Base-by-base conservation (phyloP, 1,140 invertebrate species). In the Drosophila nigromelanica region DNA sequence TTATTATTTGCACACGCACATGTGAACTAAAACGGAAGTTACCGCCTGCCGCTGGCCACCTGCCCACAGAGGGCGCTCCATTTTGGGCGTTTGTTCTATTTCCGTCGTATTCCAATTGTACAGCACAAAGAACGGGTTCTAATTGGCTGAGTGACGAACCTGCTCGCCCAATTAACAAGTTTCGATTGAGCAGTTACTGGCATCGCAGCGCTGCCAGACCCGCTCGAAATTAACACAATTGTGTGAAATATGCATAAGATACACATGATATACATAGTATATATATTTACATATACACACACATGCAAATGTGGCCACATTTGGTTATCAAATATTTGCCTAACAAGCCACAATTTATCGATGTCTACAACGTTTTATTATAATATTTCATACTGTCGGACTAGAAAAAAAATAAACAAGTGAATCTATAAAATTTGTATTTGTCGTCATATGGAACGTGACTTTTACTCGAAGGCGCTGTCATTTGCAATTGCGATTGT, bases 101-200 rank as follows among this genome's bases (percentile, higher is more conserved):
- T 73, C 70, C 70, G 70, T 68, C 68, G 27, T 50, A 67, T 72
- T 67, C 52, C 54, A 67, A 72, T 67, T 67, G 63, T 47, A 72
- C 45, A 40, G 37, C 14, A 58, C 62, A 72, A 72, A 48, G 35
- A 67, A 55, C 64, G 68, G 68, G 63, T 69, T 69, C 59, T 68
- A 68, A 67, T 73, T 73, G 68, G 24, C 50, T 67, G 60, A 56
- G 50, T 71, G 73, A 56, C 52, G 74, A 81, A 82, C 80, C 72
- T 83, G 80, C 66, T 76, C 80, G 60, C 48, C 76, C 62, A 83
- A 83, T 83, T 83, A 83, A 83, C 80, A 83, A 83, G 80, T 83
- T 79, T 69, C 80, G 82, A 83, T 83, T 85, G 80, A 83, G 55
- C 47, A 54, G 64, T 60, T 68, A 55, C 48, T 68, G 64, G 2